Evolutionary conservation across 2,797 vertebrate genomes (phyloP).

Genomic region (Knipowitschia caucasica): DNA sequence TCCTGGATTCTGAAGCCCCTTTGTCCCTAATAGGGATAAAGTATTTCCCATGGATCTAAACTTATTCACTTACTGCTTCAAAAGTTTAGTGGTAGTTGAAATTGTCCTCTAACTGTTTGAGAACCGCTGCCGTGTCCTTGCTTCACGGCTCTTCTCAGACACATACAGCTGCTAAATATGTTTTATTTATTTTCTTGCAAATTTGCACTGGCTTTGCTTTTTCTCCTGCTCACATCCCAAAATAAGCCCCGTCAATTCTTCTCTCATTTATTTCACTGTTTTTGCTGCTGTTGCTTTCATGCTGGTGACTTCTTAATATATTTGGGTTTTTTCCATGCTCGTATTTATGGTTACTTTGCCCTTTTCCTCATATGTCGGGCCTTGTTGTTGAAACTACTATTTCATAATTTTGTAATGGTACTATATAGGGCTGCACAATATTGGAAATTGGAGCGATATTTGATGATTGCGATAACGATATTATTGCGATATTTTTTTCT

Average conservation of each 20-base stretch:
- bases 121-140: not conserved
- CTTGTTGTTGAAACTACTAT: too few relatives aligned
- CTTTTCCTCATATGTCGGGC: too few relatives aligned
- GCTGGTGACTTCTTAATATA: constrained; percentile 13
- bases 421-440: too few relatives aligned
- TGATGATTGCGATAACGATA: too few relatives aligned
- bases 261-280: constrained; percentile 25
- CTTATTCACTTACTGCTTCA: too few relatives aligned
- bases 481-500: too few relatives aligned
- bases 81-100: too few relatives aligned
- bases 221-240: constrained; percentile 19
- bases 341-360: not conserved
- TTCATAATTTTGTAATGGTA: too few relatives aligned
- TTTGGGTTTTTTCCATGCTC: not conserved
- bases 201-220: constrained; percentile 27
- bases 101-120: not conserved
- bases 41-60: too few relatives aligned
- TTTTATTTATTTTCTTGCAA: constrained; percentile 30
- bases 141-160: constrained; percentile 9
- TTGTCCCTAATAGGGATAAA: too few relatives aligned
- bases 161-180: constrained; percentile 52
- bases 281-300: constrained; percentile 23
- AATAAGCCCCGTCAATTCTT: constrained; percentile 21
- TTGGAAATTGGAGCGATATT: too few relatives aligned
- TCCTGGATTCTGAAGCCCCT: too few relatives aligned